Conservation (phyloP, 1,140 invertebrate genomes). For the Pachypeltis micranthus region DNA sequence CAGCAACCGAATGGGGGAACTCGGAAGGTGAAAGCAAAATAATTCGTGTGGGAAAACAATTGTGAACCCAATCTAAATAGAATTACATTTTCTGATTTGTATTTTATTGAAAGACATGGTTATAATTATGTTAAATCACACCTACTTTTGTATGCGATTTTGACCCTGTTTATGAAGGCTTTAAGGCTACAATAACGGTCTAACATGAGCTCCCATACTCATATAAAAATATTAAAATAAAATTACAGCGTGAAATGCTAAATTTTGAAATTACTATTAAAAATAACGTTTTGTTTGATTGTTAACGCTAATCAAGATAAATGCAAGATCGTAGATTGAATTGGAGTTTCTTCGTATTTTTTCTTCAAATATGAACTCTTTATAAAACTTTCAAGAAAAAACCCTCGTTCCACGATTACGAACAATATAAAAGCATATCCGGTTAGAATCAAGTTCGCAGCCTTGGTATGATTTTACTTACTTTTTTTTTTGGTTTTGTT, state of each 20-base stretch:
- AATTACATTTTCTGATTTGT: slow-evolving; percentile 13
- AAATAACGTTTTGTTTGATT: not conserved
- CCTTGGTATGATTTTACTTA: too few relatives aligned
- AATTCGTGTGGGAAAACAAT: too few relatives aligned
- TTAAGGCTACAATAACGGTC: slow-evolving; percentile 19
- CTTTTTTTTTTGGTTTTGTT: not conserved
- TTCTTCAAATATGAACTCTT: too few relatives aligned
- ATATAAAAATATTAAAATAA: slow-evolving; percentile 16
- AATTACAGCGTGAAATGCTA: slow-evolving; percentile 19
- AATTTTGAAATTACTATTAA: slow-evolving; percentile 17
- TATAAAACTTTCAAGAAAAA: slow-evolving; percentile 7
- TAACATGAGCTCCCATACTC: slow-evolving; percentile 18
- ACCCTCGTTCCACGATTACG: slow-evolving; percentile 3
- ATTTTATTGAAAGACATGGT: slow-evolving; percentile 23
- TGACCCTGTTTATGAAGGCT: slow-evolving; percentile 22
- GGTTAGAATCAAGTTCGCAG: not conserved
- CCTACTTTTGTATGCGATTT: slow-evolving; percentile 22
- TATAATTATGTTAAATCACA: slow-evolving; percentile 21
- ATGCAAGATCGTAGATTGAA: slow-evolving; percentile 14
- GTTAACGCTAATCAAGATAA: slow-evolving; percentile 12
- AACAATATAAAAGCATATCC: not conserved
- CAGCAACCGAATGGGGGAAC: too few relatives aligned
- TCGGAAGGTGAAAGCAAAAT: too few relatives aligned
- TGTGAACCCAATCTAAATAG: not conserved
- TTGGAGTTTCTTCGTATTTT: slow-evolving; percentile 4